Evolutionary conservation across 2,113 vertebrate genomes (phyloP).

Genomic region (Mirounga angustirostris): DNA sequence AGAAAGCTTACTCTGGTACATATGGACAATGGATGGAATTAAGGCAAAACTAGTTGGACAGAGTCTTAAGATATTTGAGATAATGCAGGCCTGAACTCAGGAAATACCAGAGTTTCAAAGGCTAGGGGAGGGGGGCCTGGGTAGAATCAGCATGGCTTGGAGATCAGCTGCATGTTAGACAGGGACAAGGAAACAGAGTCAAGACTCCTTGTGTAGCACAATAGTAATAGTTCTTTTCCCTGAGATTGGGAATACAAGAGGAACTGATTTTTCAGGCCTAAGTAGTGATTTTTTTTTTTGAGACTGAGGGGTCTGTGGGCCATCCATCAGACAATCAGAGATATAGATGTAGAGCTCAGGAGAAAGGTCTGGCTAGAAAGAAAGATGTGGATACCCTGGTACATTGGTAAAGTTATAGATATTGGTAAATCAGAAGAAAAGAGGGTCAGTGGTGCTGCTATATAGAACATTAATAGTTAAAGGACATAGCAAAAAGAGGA

Average conservation of each 20-base stretch:
- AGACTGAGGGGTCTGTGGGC: neutral
- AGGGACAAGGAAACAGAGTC: neutral
- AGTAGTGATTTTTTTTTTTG: neutral
- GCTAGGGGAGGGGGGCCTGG: rapidly evolving
- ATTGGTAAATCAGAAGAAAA: constrained; percentile 45
- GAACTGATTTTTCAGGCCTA: neutral
- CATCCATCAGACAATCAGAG: neutral
- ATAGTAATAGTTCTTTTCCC: neutral
- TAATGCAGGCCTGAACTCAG: neutral
- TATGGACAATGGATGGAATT: neutral
- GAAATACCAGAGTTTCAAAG: neutral
- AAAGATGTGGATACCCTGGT: neutral
- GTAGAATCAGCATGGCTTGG: neutral
- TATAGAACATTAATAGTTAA: constrained; percentile 11
- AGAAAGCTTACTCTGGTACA: neutral
- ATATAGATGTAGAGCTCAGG: neutral
- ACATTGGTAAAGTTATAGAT: neutral
- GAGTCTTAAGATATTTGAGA: neutral
- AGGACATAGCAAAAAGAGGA: neutral
- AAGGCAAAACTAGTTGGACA: neutral
- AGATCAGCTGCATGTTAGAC: neutral
- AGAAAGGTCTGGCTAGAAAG: neutral
- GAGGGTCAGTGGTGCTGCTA: neutral
- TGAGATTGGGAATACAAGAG: neutral
- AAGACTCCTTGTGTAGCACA: neutral